phyloP scores from a whole-genome alignment of 2,113 vertebrate species.

The Labrus mixtus region DNA sequence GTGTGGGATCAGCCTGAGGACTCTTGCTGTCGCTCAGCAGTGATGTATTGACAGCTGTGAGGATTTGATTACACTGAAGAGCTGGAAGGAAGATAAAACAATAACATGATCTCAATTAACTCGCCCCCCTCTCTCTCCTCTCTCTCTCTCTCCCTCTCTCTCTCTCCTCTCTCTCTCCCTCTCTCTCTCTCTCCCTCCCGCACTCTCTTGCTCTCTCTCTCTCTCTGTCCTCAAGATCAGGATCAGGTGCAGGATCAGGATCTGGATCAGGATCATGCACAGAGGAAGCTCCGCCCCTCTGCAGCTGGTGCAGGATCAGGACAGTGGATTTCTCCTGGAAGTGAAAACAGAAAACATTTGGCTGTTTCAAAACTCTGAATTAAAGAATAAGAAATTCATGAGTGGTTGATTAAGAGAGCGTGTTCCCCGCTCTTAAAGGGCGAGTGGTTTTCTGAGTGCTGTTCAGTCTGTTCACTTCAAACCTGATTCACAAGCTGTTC shows the following conservation, averaged over 20 bases:
- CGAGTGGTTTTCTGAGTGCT: conserved; percentile 15
- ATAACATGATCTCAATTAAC: conserved; percentile 6
- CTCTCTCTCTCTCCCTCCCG: no score
- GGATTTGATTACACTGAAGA: conserved; percentile 37
- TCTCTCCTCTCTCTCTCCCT: no score
- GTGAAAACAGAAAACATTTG: not conserved
- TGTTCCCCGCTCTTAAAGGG: not conserved
- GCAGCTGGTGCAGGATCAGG: no score
- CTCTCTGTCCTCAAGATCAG: no score
- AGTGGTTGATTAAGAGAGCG: conserved; percentile 25
- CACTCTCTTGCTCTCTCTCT: no score
- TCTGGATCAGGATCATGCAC: no score
- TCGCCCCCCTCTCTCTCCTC: not conserved
- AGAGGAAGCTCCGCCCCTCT: no score
- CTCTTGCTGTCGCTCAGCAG: conserved; percentile 36
- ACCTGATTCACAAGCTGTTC: conserved; percentile 12
- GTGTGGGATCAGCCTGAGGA: conserved; percentile 35
- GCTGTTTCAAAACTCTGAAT: not conserved
- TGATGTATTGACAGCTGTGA: conserved; percentile 36
- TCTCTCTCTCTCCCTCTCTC: no score
- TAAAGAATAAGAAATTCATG: conserved; percentile 17
- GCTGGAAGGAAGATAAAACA: conserved; percentile 7
- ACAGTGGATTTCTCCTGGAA: no score
- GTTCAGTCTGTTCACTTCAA: conserved; percentile 1
- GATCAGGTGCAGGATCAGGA: no score